Base-by-base conservation (phyloP, 2,113 vertebrate genomes). In the Sapajus apella region DNA sequence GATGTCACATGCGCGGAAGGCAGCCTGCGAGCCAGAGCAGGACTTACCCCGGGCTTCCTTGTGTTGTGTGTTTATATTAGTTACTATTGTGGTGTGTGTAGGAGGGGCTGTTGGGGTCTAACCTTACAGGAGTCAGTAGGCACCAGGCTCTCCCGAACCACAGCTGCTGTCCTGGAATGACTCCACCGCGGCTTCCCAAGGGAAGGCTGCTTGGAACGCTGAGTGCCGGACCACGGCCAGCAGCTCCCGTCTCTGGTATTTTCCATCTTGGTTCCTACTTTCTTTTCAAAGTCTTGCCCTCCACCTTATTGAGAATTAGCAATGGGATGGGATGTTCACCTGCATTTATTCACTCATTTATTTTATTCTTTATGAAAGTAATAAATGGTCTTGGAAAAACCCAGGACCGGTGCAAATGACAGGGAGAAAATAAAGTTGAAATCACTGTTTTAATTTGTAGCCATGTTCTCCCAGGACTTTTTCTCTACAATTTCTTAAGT, bases 261-360 rank as follows among this genome's bases (percentile, higher is more conserved):
- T 94, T 94, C 86, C 79, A n/a, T 30, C 79, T 45, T 10, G 13
- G 25, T 64, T 85, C 76, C 89, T 52, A 35, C 73, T 73, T 81
- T 95, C 72, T 88, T 95, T 72, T 85, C 61, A 25, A 90, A 73
- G 47, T 43, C 64, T 61, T 58, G 27, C 93, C 83, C 64, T 85
- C 68, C 32, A 64, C 83, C 64, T 92, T 58, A 8, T 35, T 58
- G 61, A 88, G 20, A 50, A 72, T 4, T 58, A 87, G 95, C 72
- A 93, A 95, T 91, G 86, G 79, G 64, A 85, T 91, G 56, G 47
- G 55, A 37, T 70, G 43, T 72, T 76, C 87, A 72, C 75, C 82
- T 93, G 89, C 9, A 40, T 61, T 95, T 91, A 77, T 86, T 95
- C 88, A 97, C 81, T 76, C 94, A 20, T 88, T 93, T 84, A 32